Evolutionary conservation across 30 jellyfish, hydroid and myxozoan species (phyloP), one percentile per base, ranked within the genome.

Genomic region (Hydractinia symbiolongicarpus): DNA sequence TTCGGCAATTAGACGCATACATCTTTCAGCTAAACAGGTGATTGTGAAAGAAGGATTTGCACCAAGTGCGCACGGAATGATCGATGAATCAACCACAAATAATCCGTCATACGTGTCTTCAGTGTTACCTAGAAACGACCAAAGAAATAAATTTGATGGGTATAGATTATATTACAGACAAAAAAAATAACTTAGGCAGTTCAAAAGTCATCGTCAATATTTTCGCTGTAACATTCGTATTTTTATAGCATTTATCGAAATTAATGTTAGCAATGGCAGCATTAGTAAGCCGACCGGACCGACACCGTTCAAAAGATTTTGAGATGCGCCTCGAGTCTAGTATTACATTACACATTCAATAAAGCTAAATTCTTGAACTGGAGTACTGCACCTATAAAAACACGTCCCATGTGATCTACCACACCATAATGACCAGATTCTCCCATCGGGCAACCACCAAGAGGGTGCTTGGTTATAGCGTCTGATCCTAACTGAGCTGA

Each of bases 381-480:
- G 2, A 30, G 44, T 30, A 30, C 44, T 7, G 5, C 81, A 88
- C 99, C 99, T 10, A 94, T 94, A 78, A 94, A 94, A 21, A 94
- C 89, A 56, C 81, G 96, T 14, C 99, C 99, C 66, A 82, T 58
- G 83, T 94, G 97, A 60, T 94, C 88, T 8, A 94, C 99, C 44
- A 94, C 99, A 0, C 99, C 99, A 79, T 84, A 74, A 21, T 73
- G 62, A 49, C 99, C 99, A 4, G 96, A 69, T 64, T 94, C 96
- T 14, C 99, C 99, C 99, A 94, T 94, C 21, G 94, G 67, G 67
- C 99, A 94, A 54, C 99, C 99, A 15, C 99, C 99, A 20, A 94
- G 85, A 5, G 99, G 99, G 21, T 94, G 99, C 53, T 79, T 85
- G 49, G 95, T 83, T 54, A 94, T 54, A 7, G 88, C 89, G 6